Percentiles rank a stretch among this genome's conserved stretches.
Evolutionary conservation across 2,888 invertebrate genomes (phyloP).

Genomic region (Agriopis marginaria): DNA sequence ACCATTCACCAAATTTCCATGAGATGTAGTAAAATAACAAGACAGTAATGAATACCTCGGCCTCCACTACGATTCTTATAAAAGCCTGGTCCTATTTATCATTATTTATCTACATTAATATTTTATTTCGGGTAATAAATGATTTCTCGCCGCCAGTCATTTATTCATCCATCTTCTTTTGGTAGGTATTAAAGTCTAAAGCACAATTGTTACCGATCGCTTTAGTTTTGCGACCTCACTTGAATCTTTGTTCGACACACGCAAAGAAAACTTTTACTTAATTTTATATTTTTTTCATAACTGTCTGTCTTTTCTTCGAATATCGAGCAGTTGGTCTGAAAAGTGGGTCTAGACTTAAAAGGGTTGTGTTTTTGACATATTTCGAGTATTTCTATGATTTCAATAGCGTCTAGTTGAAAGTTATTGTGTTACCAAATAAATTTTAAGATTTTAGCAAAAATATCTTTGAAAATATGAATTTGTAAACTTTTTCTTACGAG

Average conservation of each 20-base stretch:
- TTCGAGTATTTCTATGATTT: background rate
- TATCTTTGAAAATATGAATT: no score
- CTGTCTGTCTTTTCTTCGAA: background rate
- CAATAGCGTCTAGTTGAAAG: background rate
- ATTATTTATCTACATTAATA: conserved; percentile 28
- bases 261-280: conserved; percentile 35
- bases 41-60: background rate
- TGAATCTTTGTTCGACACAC: conserved; percentile 42
- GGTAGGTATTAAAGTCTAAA: conserved; percentile 14
- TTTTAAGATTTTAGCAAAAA: background rate
- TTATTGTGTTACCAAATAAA: background rate
- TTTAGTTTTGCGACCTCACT: conserved; percentile 37
- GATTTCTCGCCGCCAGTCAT: conserved; percentile 3
- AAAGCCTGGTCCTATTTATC: background rate
- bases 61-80: background rate
- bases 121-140: conserved; percentile 25
- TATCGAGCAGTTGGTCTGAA: background rate
- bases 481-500: no score
- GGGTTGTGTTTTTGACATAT: background rate
- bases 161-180: conserved; percentile 20
- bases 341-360: background rate
- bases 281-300: conserved; percentile 2
- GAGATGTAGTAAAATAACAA: background rate
- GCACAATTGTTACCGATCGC: conserved; percentile 24
- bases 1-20: background rate